These are phyloP conservation scores for Periophthalmus magnuspinnatus DNA, from an alignment of 2,797 vertebrate genomes.

Conservation along the genomic window DNA sequence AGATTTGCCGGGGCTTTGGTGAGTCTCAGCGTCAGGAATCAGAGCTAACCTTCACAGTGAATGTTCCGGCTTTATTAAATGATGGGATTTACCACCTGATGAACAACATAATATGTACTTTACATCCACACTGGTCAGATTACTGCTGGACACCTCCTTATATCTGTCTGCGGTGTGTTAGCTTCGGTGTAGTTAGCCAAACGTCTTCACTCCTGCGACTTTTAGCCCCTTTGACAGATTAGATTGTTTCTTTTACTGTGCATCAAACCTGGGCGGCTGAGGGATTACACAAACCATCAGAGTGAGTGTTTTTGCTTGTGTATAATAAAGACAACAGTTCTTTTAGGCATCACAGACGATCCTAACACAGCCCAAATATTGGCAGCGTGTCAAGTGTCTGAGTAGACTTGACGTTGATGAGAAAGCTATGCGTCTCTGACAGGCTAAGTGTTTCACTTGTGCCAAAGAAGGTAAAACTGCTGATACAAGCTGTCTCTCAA, in stretches of 20 bases:
- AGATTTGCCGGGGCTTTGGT: conserved; percentile 51
- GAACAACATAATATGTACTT: background rate
- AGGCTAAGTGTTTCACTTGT: conserved; percentile 64
- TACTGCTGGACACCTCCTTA: no score
- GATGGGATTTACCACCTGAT: background rate
- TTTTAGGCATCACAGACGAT: conserved; percentile 43
- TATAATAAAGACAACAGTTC: conserved; percentile 37
- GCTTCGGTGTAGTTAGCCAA: no score
- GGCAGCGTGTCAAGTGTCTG: conserved; percentile 65
- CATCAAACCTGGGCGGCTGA: no score
- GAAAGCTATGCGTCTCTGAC: conserved; percentile 59
- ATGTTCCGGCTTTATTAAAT: background rate
- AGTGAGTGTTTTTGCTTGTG: conserved; percentile 23
- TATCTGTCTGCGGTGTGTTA: no score
- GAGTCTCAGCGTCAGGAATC: conserved; percentile 7
- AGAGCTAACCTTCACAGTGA: conserved; percentile 3
- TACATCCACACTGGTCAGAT: background rate
- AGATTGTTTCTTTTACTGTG: no score
- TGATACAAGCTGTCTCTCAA: conserved; percentile 69
- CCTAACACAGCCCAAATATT: conserved; percentile 56
- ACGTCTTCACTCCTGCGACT: no score
- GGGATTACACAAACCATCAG: no score
- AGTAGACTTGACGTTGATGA: conserved; percentile 70
- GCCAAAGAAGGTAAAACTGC: conserved; percentile 69
- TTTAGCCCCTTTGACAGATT: no score